Conservation (phyloP, 2,113 vertebrate genomes). For the Boulengeromyrus knoepffleri region DNA sequence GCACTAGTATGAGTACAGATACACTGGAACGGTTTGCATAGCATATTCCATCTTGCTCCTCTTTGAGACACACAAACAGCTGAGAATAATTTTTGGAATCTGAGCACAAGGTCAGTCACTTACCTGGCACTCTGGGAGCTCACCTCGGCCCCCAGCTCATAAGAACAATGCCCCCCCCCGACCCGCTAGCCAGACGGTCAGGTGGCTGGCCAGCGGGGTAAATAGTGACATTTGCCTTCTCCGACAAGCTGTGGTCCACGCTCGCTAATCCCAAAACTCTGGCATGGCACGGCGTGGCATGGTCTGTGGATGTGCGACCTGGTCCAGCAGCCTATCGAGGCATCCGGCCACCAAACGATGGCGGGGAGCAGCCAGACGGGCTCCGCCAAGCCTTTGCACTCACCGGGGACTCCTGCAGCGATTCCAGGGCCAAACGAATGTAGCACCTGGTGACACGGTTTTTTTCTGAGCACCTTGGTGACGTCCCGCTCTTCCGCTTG, state of each 20-base stretch:
- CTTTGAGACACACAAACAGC: neutral
- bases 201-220: neutral
- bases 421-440: neutral
- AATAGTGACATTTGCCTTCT: constrained; percentile 1
- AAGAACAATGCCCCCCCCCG: neutral
- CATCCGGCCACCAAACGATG: neutral
- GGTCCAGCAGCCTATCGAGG: neutral
- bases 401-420: neutral
- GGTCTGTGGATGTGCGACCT: neutral
- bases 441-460: neutral
- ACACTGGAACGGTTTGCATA: neutral
- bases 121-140: neutral
- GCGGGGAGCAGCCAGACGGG: neutral
- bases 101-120: neutral
- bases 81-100: neutral
- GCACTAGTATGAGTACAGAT: neutral
- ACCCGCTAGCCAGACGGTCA: neutral
- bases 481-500: neutral
- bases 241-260: neutral
- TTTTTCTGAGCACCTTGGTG: neutral
- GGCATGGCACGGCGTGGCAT: neutral
- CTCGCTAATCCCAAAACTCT: neutral
- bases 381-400: neutral
- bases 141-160: neutral
- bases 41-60: neutral